Evolutionary conservation across 2,888 invertebrate species (phyloP).

Genomic region (Dryomyza anilis): DNA sequence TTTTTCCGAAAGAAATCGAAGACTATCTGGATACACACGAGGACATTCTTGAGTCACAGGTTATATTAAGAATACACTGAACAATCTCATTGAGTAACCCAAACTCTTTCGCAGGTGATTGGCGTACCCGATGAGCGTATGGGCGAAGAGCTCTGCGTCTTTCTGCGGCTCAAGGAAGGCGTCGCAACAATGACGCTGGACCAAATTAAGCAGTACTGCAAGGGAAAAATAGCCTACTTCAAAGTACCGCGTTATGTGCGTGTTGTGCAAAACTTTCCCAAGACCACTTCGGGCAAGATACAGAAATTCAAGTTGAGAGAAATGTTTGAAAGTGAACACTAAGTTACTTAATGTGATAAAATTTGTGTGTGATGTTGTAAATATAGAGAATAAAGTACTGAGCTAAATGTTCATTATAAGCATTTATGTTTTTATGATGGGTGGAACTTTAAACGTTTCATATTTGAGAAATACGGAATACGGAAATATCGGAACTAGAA

Average conservation of each 20-base stretch:
- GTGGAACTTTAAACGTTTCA: no score
- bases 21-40: conserved; percentile 73
- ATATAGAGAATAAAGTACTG: no score
- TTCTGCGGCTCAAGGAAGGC: conserved; percentile 64
- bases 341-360: no score
- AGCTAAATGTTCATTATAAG: no score
- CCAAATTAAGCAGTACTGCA: conserved; percentile 69
- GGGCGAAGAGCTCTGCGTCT: conserved; percentile 76
- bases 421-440: no score
- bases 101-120: conserved; percentile 62
- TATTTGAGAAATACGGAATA: no score
- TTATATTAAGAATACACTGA: conserved; percentile 45
- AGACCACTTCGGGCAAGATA: conserved; percentile 80
- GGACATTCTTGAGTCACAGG: conserved; percentile 71
- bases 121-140: conserved; percentile 73
- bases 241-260: conserved; percentile 77
- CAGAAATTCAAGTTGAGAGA: conserved; percentile 69
- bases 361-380: no score
- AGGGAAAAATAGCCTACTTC: conserved; percentile 74
- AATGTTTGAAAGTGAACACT: conserved; percentile 45
- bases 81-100: background rate
- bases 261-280: conserved; percentile 72
- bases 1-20: conserved; percentile 82
- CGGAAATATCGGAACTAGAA: no score
- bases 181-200: conserved; percentile 61